Evolutionary conservation across 92 coral and sea anemone genomes (phyloP), one percentile per base, ranked within the genome.

Genomic region (Heliopora coerulea): DNA sequence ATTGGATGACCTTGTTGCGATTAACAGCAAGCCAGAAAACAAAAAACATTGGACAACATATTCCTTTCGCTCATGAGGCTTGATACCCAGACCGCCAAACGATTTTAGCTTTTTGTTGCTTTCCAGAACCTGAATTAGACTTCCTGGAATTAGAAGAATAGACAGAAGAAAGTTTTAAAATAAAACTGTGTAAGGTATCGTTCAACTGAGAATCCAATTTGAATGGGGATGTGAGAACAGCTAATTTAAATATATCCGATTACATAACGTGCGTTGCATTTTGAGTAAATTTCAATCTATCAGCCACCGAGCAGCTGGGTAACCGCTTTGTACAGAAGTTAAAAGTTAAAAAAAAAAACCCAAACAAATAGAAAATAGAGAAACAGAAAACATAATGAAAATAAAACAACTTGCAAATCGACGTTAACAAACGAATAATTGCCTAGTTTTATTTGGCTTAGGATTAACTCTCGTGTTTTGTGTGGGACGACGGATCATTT

Each of bases 1-100:
- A 73, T 96, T 90, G 35, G 98, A 93, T 34, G 98, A 93, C 26
- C 96, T 85, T 21, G 91, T 85, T 19, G 98, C 91, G 13, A 93
- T 86, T 69, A 93, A 77, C 62, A 93, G 83, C 73, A 81, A 84
- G 12, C 98, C 90, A 6, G 98, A 93, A 62, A 93, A 93, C 81
- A 93, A 75, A 37, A 93, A 90, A 56, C 98, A 93, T 26, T 91
- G 91, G 3, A 95, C 81, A 10, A 90, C 89, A 59, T 83, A 82
- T 64, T 93, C 98, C 62, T 93, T 93, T 13, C 96, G 74, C n/a
- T 93, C 98, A 68, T 85, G 79, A 28, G 96, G 82, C 73, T 89
- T 92, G 41, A 92, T 77, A 8, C 91, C 88, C 19, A 91, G 82
- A 5, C 97, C 96, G 17, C 96, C 97, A 74, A 93, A 90, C 29